Evolutionary conservation across 2,888 invertebrate genomes (phyloP).

Genomic region (Eristalinus aeneus): DNA sequence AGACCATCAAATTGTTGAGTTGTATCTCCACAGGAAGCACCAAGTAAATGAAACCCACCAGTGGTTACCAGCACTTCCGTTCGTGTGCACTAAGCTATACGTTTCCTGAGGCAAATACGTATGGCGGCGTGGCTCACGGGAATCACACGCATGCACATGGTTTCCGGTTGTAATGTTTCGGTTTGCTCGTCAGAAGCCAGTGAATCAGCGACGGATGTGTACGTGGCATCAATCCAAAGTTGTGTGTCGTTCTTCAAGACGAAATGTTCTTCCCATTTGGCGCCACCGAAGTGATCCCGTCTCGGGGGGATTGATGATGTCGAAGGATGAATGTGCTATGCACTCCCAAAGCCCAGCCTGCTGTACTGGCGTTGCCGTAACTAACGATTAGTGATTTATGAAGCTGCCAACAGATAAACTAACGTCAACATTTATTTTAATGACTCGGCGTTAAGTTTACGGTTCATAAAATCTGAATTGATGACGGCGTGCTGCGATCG

Average conservation of each 20-base stretch:
- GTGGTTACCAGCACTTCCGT: constrained; percentile 1
- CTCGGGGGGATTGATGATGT: neutral
- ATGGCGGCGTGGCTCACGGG: neutral
- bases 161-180: neutral
- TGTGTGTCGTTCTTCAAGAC: neutral
- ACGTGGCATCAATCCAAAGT: neutral
- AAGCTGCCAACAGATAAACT: neutral
- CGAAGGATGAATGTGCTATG: neutral
- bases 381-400: neutral
- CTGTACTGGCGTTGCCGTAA: neutral
- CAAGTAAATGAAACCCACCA: constrained; percentile 32
- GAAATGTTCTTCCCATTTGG: neutral
- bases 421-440: neutral
- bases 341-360: neutral
- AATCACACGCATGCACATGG: neutral
- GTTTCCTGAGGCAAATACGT: neutral
- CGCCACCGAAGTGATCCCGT: neutral
- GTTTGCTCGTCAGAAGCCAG: neutral
- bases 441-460: neutral
- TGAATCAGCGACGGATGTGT: neutral
- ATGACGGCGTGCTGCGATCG: neutral
- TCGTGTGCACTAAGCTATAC: neutral
- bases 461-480: neutral
- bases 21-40: neutral
- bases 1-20: constrained; percentile 26